Evolutionary conservation across 2,888 invertebrate species (phyloP).

Genomic region (Tipula unca): DNA sequence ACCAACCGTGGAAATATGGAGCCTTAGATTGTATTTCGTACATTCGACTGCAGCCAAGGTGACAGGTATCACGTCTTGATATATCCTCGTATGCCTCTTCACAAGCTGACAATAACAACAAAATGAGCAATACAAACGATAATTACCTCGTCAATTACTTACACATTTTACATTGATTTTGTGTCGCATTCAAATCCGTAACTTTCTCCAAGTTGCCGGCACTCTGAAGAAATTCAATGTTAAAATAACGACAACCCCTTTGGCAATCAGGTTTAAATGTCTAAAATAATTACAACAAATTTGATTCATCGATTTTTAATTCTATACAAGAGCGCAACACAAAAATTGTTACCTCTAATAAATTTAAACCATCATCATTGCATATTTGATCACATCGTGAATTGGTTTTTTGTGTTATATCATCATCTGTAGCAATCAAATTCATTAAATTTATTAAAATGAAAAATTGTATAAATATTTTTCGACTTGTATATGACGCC

Average conservation of each 20-base stretch:
- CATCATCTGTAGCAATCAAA: not conserved
- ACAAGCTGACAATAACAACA: slow-evolving; percentile 18
- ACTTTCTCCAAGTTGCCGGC: slow-evolving; percentile 21
- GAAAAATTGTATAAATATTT: not conserved
- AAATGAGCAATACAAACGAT: too few relatives aligned
- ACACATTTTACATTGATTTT: slow-evolving; percentile 22
- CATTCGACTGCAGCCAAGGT: slow-evolving; percentile 23
- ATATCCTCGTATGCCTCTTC: slow-evolving; percentile 20
- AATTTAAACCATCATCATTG: slow-evolving; percentile 18
- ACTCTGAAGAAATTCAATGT: slow-evolving; percentile 22
- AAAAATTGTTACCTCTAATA: not conserved
- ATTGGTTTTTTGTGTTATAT: slow-evolving; percentile 17
- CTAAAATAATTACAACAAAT: not conserved
- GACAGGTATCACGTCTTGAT: slow-evolving; percentile 19
- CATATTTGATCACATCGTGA: slow-evolving; percentile 23
- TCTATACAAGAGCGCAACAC: not conserved
- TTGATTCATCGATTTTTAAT: not conserved
- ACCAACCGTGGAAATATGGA: slow-evolving; percentile 23
- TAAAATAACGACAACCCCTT: slow-evolving; percentile 23
- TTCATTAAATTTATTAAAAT: not conserved
- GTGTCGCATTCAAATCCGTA: slow-evolving; percentile 21
- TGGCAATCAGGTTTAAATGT: slow-evolving; percentile 21
- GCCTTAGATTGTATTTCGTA: slow-evolving; percentile 21
- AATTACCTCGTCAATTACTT: not conserved
- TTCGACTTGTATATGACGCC: slow-evolving; percentile 8